phyloP scores from a whole-genome alignment of 2,113 vertebrate species.

The Eptesicus fuscus region DNA sequence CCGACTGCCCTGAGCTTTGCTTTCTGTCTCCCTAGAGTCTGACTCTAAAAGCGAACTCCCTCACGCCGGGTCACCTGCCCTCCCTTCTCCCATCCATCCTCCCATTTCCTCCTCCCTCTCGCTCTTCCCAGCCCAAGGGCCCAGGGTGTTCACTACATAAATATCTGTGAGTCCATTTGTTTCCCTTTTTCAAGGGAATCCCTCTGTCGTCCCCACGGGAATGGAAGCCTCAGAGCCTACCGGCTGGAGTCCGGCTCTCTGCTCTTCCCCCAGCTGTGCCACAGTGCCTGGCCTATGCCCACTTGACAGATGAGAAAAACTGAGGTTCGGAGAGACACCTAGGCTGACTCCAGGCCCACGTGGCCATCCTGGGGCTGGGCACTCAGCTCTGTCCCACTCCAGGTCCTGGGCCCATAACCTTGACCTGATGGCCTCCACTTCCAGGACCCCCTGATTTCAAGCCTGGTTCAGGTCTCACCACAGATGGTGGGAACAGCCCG shows the following conservation, averaged over 20 bases:
- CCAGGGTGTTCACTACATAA: background rate
- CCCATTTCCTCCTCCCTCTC: too few species aligned
- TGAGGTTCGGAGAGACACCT: background rate
- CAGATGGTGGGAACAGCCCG: background rate
- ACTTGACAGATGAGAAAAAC: background rate
- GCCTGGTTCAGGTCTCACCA: background rate
- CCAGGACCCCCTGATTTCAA: background rate
- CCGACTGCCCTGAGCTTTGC: background rate
- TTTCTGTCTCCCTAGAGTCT: background rate
- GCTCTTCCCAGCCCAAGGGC: background rate
- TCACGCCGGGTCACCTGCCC: accelerated
- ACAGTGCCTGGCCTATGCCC: background rate
- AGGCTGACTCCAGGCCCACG: background rate
- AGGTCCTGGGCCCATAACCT: background rate
- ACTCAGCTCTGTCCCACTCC: background rate
- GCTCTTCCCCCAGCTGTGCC: background rate
- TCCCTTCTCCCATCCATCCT: background rate
- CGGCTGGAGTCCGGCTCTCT: background rate
- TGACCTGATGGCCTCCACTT: background rate
- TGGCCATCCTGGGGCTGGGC: too few species aligned
- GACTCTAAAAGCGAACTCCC: background rate
- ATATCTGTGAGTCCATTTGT: too few species aligned
- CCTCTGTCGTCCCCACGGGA: background rate
- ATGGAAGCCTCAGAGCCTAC: background rate
- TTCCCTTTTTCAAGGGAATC: background rate